Evolutionary conservation across 2,113 vertebrate genomes (phyloP), one percentile per base, ranked within the genome.

Genomic region (Chiloscyllium plagiosum): DNA sequence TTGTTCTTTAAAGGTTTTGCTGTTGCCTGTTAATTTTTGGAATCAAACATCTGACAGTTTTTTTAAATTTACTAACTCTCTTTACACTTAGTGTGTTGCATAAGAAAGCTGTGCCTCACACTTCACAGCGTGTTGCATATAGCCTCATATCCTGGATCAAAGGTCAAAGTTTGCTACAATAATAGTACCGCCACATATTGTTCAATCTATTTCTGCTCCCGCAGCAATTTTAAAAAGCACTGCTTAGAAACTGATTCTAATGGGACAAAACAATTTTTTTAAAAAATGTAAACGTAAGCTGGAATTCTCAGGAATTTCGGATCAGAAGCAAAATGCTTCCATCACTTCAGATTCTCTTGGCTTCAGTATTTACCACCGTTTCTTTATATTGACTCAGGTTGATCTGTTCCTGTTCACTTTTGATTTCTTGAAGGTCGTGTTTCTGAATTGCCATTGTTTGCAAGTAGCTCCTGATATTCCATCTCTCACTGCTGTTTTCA

Each of bases 161-260:
- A 56, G 87, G 87, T 90, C 87, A 61, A 90, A 90, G 87, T 90
- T 90, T 90, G 52, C 87, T 12, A 29, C 87, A 61, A 61, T 17
- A 61, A 61, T 33, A 90, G 52, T 56, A 47, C n/a, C 3, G 86
- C 13, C 13, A 29, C n/a, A 4, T 13, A 15, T 47, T 90, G 52
- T 56, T 65, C 12, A 90, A 26, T 50, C 26, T 26, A 80, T 80
- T n/a, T 52, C 56, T 65, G 26, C 52, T 80, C 10, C 4, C 6
- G 37, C 37, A 83, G 12, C 80, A 83, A 47, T 19, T 47, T 47
- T 47, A 47, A 13, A 83, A n/a, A 92, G 29, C 52, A 15, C 29
- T 5, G 65, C 0, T 4, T 19, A 66, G 15, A 92, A 92, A 6
- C 89, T 0, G 56, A 17, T 83, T 42, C 37, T 37, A 17, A 37